Percentiles rank a stretch among this genome's conserved stretches.
Evolutionary conservation across 2,797 vertebrate genomes (phyloP).

Genomic region (Morus bassanus): DNA sequence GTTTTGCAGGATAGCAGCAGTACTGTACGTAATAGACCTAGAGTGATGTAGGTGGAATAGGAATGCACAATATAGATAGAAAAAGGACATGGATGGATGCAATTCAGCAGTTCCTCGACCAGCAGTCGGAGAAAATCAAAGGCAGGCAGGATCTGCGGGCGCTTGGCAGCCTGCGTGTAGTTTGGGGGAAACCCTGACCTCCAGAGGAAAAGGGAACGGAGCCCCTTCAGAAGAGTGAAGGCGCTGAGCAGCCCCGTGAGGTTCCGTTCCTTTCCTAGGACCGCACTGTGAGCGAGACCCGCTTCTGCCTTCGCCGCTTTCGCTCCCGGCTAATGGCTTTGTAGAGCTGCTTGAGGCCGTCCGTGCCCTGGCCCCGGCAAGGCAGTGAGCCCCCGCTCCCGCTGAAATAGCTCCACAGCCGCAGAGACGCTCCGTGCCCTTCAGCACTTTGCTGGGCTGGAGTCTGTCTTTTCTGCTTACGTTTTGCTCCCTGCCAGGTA

Average conservation of each 20-base stretch:
- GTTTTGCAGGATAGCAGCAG: neutral
- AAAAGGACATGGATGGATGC: neutral
- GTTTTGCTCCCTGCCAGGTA: neutral
- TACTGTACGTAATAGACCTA: neutral
- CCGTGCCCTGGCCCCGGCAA: too few species aligned
- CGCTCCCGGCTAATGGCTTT: neutral
- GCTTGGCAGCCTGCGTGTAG: neutral
- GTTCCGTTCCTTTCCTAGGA: neutral
- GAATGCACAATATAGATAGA: neutral
- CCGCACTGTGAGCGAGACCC: neutral
- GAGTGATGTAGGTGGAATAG: neutral
- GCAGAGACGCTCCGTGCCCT: neutral
- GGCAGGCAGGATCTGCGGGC: rapidly evolving
- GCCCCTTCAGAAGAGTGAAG: neutral
- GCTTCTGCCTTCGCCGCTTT: rapidly evolving
- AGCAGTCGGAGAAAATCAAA: neutral
- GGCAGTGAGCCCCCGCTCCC: neutral
- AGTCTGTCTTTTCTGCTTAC: neutral
- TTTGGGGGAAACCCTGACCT: neutral
- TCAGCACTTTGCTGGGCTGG: neutral
- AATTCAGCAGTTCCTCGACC: neutral
- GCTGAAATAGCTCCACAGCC: rapidly evolving
- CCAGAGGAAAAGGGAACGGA: neutral
- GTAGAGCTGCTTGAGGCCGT: neutral
- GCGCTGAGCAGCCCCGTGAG: neutral